Conservation (phyloP, 2,113 vertebrate genomes). For the Pantherophis guttatus region DNA sequence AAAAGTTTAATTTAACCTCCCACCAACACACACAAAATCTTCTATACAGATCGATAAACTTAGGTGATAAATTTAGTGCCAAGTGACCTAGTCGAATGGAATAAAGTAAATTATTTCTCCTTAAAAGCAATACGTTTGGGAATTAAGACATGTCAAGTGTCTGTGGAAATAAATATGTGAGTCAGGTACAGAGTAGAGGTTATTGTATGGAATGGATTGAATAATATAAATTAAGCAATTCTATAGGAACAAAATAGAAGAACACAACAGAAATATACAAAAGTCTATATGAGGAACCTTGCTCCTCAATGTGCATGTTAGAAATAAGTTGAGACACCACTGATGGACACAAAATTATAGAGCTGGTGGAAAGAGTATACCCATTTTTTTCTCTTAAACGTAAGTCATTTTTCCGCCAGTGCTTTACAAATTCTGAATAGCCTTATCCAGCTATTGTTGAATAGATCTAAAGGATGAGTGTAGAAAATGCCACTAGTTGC, state of each 20-base stretch:
- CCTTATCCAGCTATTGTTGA: background rate
- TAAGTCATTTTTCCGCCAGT: background rate
- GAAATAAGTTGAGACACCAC: background rate
- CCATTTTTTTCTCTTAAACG: background rate
- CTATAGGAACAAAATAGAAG: background rate
- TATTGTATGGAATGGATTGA: background rate
- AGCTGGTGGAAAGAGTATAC: background rate
- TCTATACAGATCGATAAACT: constrained; percentile 28
- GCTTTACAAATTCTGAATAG: background rate
- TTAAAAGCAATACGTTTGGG: constrained; percentile 16
- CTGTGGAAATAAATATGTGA: constrained; percentile 16
- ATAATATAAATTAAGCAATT: background rate
- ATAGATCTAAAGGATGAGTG: background rate
- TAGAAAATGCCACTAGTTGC: background rate
- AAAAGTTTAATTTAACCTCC: constrained; percentile 43
- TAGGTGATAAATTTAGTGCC: constrained; percentile 41
- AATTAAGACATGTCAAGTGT: constrained; percentile 5
- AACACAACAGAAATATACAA: background rate
- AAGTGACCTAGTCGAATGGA: constrained; percentile 1
- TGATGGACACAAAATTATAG: background rate
- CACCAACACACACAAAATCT: background rate
- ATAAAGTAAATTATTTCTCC: constrained; percentile 55
- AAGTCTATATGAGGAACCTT: background rate
- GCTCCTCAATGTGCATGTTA: background rate
- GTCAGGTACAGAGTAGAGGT: background rate